Base-by-base conservation (phyloP, 2,888 invertebrate species). In the Kryphioiulus occultus region DNA sequence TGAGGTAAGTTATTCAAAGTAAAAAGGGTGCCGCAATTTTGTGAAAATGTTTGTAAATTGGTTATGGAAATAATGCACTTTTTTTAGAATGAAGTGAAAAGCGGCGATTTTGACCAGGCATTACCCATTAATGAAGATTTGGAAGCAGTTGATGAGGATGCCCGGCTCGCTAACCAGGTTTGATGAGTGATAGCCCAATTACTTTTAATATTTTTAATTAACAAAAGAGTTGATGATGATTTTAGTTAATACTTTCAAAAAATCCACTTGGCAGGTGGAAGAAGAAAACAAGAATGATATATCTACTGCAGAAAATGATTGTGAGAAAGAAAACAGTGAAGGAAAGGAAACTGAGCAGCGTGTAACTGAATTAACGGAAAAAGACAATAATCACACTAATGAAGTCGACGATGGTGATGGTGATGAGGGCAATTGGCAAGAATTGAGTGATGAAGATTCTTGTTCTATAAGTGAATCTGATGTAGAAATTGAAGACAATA, bases 1-100 rank as follows among this genome's bases (percentile, higher is more conserved):
- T 92, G 96, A 95, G 42, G 86, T 87, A 35, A 19, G 82, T 82
- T 17, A 78, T 9, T 86, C 9, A 86, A 26, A 86, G 82, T 22
- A 35, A 68, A 22, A 30, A n/a, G 87, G n/a, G n/a, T n/a, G n/a
- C n/a, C n/a, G n/a, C n/a, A n/a, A n/a, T n/a, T n/a, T n/a, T n/a
- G n/a, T n/a, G n/a, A n/a, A n/a, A n/a, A n/a, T n/a, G n/a, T n/a
- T n/a, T n/a, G n/a, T n/a, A n/a, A n/a, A n/a, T 35, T 35, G 35
- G 35, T 35, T 35, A 35, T 35, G 35, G 35, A 35, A 35, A n/a
- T n/a, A 35, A 35, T 10, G 12, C 22, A n/a, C n/a, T n/a, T n/a
- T 78, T 9, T 78, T 17, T 78, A 78, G 78, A 85, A 85, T 39
- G 39, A 85, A 44, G 17, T 15, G 2, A 22, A 35, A 26, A 39